These are phyloP conservation scores for Andinoacara biseriatus DNA, from an alignment of 2,113 vertebrate species.

Conservation along the genomic window DNA sequence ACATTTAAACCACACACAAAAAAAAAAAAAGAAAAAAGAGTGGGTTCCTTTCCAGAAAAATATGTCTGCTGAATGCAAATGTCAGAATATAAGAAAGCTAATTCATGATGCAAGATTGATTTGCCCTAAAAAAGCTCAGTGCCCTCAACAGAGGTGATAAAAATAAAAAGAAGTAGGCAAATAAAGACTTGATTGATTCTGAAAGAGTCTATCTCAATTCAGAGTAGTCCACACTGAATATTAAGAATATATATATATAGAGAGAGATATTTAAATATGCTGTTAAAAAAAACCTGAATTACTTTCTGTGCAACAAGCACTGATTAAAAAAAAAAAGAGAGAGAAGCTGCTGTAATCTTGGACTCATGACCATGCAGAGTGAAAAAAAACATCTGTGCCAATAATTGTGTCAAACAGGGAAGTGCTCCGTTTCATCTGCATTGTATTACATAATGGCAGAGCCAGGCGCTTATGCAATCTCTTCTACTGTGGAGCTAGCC, in stretches of 20 bases:
- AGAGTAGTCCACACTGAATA: background rate
- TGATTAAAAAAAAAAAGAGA: background rate
- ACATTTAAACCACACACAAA: slow-evolving; percentile 3
- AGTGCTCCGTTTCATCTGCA: slow-evolving; percentile 43
- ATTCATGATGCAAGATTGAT: background rate
- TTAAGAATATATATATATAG: background rate
- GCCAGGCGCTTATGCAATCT: slow-evolving; percentile 53
- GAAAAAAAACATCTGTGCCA: slow-evolving; percentile 25
- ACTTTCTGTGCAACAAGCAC: background rate
- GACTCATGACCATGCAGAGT: slow-evolving; percentile 7
- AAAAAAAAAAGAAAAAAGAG: background rate
- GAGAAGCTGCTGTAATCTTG: background rate
- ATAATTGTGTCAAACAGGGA: slow-evolving; percentile 33
- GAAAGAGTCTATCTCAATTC: background rate
- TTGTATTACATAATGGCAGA: slow-evolving; percentile 52
- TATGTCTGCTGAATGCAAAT: background rate
- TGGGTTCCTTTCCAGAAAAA: background rate
- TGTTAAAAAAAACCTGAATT: background rate
- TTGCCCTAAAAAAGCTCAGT: rapidly evolving
- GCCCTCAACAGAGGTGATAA: background rate
- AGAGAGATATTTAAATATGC: background rate
- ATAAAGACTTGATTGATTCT: background rate
- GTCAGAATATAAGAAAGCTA: background rate
- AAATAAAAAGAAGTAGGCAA: background rate
- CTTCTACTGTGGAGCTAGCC: slow-evolving; percentile 34